Conservation (phyloP, 2,888 invertebrate genomes). For the Drosophila mulleri region DNA sequence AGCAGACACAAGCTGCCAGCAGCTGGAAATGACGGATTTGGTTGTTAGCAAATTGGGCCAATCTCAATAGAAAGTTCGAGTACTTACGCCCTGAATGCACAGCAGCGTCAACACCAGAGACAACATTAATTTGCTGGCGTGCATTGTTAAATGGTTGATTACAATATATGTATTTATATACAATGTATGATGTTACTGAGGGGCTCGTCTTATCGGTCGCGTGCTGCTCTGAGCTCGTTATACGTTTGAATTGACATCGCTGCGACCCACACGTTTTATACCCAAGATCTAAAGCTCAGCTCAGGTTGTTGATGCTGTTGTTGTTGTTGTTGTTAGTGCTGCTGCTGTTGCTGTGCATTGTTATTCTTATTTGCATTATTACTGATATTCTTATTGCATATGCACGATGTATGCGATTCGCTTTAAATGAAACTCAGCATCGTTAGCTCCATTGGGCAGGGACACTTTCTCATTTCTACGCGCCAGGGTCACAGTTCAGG, state of each 20-base stretch:
- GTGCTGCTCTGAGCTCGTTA: conserved; percentile 60
- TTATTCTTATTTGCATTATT: conserved; percentile 4
- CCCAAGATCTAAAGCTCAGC: conserved; percentile 47
- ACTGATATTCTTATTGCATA: conserved; percentile 10
- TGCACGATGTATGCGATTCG: conserved; percentile 35
- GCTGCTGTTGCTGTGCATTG: neutral
- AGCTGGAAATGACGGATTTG: conserved; percentile 50
- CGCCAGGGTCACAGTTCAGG: conserved; percentile 29
- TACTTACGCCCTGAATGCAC: conserved; percentile 55
- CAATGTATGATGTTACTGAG: conserved; percentile 9
- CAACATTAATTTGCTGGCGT: conserved; percentile 53
- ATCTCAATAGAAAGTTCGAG: neutral
- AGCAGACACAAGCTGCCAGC: conserved; percentile 80
- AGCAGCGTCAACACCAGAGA: conserved; percentile 51
- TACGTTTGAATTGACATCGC: conserved; percentile 68
- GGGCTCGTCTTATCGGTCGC: conserved; percentile 54
- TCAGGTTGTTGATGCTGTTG: conserved; percentile 9
- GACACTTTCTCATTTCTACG: conserved; percentile 56
- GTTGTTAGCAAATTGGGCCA: neutral
- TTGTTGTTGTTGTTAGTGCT: conserved; percentile 5
- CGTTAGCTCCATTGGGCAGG: conserved; percentile 15
- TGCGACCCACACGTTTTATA: conserved; percentile 67
- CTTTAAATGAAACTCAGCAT: conserved; percentile 40
- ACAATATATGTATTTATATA: conserved; percentile 1
- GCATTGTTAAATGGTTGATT: conserved; percentile 28